Evolutionary conservation across 2,113 vertebrate species (phyloP).

Genomic region (human): DNA sequence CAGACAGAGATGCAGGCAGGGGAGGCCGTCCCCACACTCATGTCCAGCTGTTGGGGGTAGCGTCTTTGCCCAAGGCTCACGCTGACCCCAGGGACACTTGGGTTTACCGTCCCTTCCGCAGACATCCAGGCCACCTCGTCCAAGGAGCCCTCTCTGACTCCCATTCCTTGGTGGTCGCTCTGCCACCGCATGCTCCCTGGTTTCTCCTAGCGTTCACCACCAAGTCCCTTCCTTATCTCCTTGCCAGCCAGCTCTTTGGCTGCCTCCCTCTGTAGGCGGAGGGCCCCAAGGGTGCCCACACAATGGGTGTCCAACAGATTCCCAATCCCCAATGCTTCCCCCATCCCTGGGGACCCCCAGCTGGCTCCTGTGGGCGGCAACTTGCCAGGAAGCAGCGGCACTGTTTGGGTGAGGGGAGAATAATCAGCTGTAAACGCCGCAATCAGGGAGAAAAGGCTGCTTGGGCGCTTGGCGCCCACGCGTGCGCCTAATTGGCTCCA

Average conservation of each 20-base stretch:
- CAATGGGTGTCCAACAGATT: background rate
- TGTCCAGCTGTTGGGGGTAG: background rate
- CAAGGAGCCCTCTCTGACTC: background rate
- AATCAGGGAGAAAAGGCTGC: conserved; percentile 84
- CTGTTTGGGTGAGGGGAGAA: conserved; percentile 82
- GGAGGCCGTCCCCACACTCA: rapidly evolving
- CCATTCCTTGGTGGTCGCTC: background rate
- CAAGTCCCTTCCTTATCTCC: background rate
- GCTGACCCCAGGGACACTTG: background rate
- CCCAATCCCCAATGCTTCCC: background rate
- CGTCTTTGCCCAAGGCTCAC: background rate
- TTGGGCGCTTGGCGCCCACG: conserved; percentile 75
- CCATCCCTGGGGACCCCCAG: background rate
- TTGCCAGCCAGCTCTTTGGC: background rate
- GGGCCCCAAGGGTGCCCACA: background rate
- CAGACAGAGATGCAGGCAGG: background rate
- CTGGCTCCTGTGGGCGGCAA: conserved; percentile 37
- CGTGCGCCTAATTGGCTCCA: conserved; percentile 79
- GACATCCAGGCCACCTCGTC: background rate
- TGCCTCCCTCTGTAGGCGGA: background rate
- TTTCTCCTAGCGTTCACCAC: background rate
- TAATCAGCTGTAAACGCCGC: conserved; percentile 82
- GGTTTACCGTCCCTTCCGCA: background rate
- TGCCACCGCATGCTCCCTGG: background rate
- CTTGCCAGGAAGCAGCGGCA: conserved; percentile 31